Conservation (phyloP, 2,888 invertebrate genomes). For the Acrobasis suavella region DNA sequence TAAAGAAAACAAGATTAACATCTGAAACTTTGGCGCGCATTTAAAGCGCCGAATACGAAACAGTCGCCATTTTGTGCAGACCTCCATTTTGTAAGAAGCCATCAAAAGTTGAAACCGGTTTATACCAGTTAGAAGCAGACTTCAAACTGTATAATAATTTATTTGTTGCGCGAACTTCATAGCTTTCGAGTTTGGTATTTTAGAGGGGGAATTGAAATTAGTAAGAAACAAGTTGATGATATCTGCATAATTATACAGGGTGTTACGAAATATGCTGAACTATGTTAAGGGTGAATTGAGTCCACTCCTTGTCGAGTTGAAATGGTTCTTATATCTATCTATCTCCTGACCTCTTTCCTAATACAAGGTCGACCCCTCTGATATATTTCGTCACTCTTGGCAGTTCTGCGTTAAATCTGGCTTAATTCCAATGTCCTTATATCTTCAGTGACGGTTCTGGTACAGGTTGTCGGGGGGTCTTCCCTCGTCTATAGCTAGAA, state of each 20-base stretch:
- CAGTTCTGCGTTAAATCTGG: too few species aligned
- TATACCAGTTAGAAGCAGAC: slow-evolving; percentile 17
- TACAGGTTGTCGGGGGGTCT: too few species aligned
- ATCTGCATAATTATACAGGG: background rate
- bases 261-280: too few species aligned
- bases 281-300: too few species aligned
- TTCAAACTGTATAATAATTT: slow-evolving; percentile 19
- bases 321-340: too few species aligned
- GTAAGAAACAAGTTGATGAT: background rate
- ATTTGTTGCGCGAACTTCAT: slow-evolving; percentile 16
- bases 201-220: background rate
- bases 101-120: slow-evolving; percentile 18
- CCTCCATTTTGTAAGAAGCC: slow-evolving; percentile 19
- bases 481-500: too few species aligned
- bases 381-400: too few species aligned
- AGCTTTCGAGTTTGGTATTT: background rate
- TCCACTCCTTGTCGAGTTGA: too few species aligned
- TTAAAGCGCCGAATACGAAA: slow-evolving; percentile 15
- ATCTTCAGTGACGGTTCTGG: too few species aligned
- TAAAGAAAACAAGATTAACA: slow-evolving; percentile 20
- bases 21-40: slow-evolving; percentile 17
- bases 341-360: too few species aligned
- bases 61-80: slow-evolving; percentile 20
- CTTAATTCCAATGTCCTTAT: too few species aligned
- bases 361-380: too few species aligned